Evolutionary conservation across 2,888 invertebrate species (phyloP).

Genomic region (Chloroclystis v-ata): DNA sequence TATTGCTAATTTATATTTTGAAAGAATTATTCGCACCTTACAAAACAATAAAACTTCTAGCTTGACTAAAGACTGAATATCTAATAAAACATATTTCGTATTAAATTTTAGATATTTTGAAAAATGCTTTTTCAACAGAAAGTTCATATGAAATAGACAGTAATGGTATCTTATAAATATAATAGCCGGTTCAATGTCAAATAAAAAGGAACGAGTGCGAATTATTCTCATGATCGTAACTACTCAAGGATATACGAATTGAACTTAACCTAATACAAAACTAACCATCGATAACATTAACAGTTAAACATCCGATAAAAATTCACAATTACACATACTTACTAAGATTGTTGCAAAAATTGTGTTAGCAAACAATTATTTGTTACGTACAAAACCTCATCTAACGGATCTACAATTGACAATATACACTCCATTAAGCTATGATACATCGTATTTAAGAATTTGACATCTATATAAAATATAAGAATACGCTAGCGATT

Average conservation of each 20-base stretch:
- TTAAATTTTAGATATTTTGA: too few relatives aligned
- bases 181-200: too few relatives aligned
- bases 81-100: too few relatives aligned
- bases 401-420: slow-evolving; percentile 72
- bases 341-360: slow-evolving; percentile 65
- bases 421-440: slow-evolving; percentile 71
- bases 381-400: slow-evolving; percentile 57
- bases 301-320: slow-evolving; percentile 62
- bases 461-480: slow-evolving; percentile 74
- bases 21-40: slow-evolving; percentile 7
- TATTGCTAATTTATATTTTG: slow-evolving; percentile 20
- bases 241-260: slow-evolving; percentile 19
- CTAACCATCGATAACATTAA: slow-evolving; percentile 46
- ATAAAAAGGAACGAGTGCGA: too few relatives aligned
- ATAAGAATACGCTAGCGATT: slow-evolving; percentile 45
- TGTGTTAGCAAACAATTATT: slow-evolving; percentile 70
- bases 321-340: slow-evolving; percentile 52
- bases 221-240: slow-evolving; percentile 10
- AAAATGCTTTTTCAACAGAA: too few relatives aligned
- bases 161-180: too few relatives aligned
- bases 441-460: slow-evolving; percentile 66
- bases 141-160: too few relatives aligned
- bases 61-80: too few relatives aligned
- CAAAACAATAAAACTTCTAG: too few relatives aligned
- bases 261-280: slow-evolving; percentile 46